Base-by-base conservation (phyloP, 2,888 invertebrate species). In the Phrixothrix hirtus region DNA sequence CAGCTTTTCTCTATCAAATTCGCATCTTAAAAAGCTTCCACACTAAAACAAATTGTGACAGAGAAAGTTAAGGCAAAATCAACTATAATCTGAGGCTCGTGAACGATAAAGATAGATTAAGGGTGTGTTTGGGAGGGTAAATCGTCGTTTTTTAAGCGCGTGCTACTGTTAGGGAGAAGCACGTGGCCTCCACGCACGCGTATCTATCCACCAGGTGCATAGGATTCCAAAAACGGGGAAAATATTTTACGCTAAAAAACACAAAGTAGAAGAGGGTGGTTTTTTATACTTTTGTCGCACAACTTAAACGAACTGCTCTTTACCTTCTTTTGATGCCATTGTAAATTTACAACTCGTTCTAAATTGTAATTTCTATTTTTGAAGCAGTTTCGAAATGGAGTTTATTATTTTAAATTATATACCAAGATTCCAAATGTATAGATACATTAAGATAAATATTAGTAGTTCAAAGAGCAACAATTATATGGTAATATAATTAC, bases 191-290 rank as follows among this genome's bases (percentile, higher is more conserved):
- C 47, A 52, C 51, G 52, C 55, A 55, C 58, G 55, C 58, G 49
- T 51, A 53, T 42, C 41, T 12, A 34, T 39, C 38, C 42, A 38
- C 58, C 58, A 58, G 58, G 58, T 58, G 58, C 53, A 53, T 25
- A 46, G 39, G 43, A 53, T 56, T 53, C 55, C 55, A 56, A 58
- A 58, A 58, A 52, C 45, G 49, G 58, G 53, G 55, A 56, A 56
- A 51, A 48, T 47, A 43, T 47, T 55, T 55, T 50, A 45, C 45
- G 48, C 55, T 51, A 58, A 58, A 58, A 58, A 57, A 55, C 53
- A 57, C 55, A 51, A 46, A 52, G 36, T 42, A 50, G 30, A 43
- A 51, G 53, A 55, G 47, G 55, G 58, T 53, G 53, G 41, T 47
- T 53, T 53, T 53, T 53, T 48, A 39, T 44, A 12, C 46, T 31